Base-by-base conservation (phyloP, 1,140 invertebrate species). In the Halesus radiatus region DNA sequence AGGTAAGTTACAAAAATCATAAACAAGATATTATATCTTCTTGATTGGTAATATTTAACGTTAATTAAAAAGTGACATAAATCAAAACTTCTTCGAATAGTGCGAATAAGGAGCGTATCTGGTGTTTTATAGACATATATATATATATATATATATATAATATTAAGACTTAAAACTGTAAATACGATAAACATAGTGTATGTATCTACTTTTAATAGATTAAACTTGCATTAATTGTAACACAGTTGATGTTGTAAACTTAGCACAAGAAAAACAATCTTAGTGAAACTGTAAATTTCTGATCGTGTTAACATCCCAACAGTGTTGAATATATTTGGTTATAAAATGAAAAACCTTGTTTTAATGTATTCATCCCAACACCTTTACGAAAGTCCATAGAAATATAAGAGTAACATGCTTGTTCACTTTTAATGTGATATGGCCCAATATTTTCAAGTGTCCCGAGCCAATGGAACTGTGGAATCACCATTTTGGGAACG, bases 301-400 rank as follows among this genome's bases (percentile, higher is more conserved):
- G 75, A 78, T 82, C 80, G 81, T 82, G 74, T 82, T 80, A 79
- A 76, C 78, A 83, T 83, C 75, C 72, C 64, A 58, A 81, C 82
- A 83, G 82, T 83, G 82, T 83, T 83, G 80, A 83, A 83, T 83
- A 83, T 83, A 83, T 83, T 83, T 83, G 82, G 53, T 79, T 83
- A 83, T 32, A 83, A 83, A 83, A 83, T 83, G 73, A 79, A 32
- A 81, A 32, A 52, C 68, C 13, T 74, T 74, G 37, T 74, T 74
- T 74, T 75, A 79, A 62, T 73, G 13, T 23, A 56, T 32, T 45
- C 60, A 10, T 20, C 23, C 54, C 53, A 22, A 23, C 18, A 60
- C 37, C 37, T 45, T 45, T 13, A 13, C 8, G 10, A 45, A 45
- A 8, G 10, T 13, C 37, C 37, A 45, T 45, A 10, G 10, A 45